A percentile compares a stretch with the other conserved stretches of the same genome.
phyloP scores from a whole-genome alignment of 1,140 invertebrate species.

The Magallana ariakensis region DNA sequence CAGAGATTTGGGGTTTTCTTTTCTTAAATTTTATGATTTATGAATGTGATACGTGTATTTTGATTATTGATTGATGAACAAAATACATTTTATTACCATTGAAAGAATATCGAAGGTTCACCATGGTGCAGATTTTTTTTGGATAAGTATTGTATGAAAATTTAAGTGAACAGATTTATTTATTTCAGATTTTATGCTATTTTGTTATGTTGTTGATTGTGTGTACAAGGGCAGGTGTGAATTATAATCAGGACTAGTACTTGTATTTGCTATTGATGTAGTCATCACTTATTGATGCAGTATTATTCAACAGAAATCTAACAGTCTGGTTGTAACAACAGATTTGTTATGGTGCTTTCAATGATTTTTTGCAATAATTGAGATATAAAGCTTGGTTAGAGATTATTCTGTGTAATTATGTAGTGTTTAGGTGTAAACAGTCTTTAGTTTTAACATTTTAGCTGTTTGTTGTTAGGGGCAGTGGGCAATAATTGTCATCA shows the following conservation, averaged over 20 bases:
- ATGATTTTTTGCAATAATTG: constrained; percentile 19
- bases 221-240: constrained; percentile 13
- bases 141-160: neutral
- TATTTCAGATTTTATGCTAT: constrained; percentile 37
- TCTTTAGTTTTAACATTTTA: constrained; percentile 1
- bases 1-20: neutral
- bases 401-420: neutral
- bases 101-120: neutral
- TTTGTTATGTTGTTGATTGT: constrained; percentile 31
- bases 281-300: constrained; percentile 19
- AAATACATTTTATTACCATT: constrained; percentile 3
- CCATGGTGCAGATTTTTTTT: constrained; percentile 15
- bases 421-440: constrained; percentile 1
- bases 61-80: neutral
- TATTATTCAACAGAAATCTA: constrained; percentile 35
- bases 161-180: constrained; percentile 31
- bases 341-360: constrained; percentile 34
- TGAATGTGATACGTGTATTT: constrained; percentile 32
- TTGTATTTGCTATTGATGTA: neutral
- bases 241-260: neutral
- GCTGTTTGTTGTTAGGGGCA: constrained; percentile 29
- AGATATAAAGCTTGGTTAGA: constrained; percentile 25
- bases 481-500: constrained; percentile 36
- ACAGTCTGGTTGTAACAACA: constrained; percentile 9
- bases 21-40: constrained; percentile 8